Percentiles rank a stretch among this genome's conserved stretches.
Evolutionary conservation across 2,113 vertebrate genomes (phyloP).

Genomic region (Miniopterus natalensis): DNA sequence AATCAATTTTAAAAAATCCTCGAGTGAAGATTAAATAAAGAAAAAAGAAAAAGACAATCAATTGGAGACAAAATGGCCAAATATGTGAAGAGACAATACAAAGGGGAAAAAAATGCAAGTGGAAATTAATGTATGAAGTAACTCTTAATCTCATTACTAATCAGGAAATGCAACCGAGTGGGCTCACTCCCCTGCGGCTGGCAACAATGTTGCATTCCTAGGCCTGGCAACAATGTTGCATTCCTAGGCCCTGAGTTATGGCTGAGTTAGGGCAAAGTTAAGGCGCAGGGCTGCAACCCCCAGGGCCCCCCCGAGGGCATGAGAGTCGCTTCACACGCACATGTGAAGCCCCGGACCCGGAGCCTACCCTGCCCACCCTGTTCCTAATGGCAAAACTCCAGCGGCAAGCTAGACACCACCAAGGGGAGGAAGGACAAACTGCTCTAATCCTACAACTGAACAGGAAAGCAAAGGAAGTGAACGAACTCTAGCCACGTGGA

Average conservation of each 20-base stretch:
- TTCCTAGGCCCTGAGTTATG: no score
- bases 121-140: not conserved
- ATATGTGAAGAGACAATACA: not conserved
- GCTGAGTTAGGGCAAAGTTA: no score
- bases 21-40: not conserved
- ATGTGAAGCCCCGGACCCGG: not conserved
- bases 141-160: not conserved
- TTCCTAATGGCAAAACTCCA: not conserved
- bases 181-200: accelerated
- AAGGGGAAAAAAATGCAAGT: not conserved
- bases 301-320: no score
- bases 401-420: not conserved
- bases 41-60: not conserved
- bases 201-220: not conserved
- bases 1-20: not conserved
- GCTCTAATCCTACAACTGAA: not conserved
- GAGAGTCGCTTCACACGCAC: not conserved
- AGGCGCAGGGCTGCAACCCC: no score
- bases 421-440: not conserved
- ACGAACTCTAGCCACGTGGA: not conserved
- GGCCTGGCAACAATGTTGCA: no score
- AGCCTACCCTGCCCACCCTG: no score
- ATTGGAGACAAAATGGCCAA: not conserved
- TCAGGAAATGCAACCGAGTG: not conserved
- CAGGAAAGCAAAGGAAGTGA: not conserved